Evolutionary conservation across 1,140 invertebrate species (phyloP), one percentile per base, ranked within the genome.

Genomic region (Hylyphantes graminicola): DNA sequence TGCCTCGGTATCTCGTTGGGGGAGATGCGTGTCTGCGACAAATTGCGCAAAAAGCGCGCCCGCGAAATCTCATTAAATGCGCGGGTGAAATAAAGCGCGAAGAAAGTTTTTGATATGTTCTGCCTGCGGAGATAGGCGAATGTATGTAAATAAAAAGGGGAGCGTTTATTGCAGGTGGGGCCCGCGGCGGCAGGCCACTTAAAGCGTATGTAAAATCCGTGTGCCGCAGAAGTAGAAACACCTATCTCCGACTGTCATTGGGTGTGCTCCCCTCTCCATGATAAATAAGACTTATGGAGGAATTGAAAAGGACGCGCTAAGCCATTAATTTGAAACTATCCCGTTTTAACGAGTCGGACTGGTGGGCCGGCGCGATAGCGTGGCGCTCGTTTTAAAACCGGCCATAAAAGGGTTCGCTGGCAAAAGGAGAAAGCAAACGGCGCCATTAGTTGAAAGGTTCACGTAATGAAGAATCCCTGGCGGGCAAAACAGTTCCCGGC

Each of bases 201-300:
- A 84, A 84, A 76, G 53, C 51, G 82, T 77, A 77, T 84, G 82
- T 84, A 84, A 84, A 84, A 84, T 77, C 74, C 82, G 54, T 64
- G 57, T 48, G 65, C 55, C 67, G 72, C 51, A 67, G 21, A 54
- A 61, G 72, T 75, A 50, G 68, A 75, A 75, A 15, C 68, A 81
- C 78, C 80, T 84, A 84, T 84, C 82, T 84, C 74, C 54, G 74
- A 76, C 82, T 84, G 82, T 84, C 82, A 77, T 70, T 77, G 59
- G 65, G 59, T 19, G 21, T 51, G n/a, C 50, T 55, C 50, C 65
- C 64, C 84, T 75, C 53, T 15, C 75, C 84, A 79, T 85, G 84
- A 85, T 85, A 85, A 85, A 85, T 85, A 85, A 85, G 84, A 85
- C 84, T 85, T 85, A 85, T 85, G 84, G 84, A 78, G 78, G 84